Base-by-base conservation (phyloP, 2,113 vertebrate genomes). In the Rhinolophus sinicus region DNA sequence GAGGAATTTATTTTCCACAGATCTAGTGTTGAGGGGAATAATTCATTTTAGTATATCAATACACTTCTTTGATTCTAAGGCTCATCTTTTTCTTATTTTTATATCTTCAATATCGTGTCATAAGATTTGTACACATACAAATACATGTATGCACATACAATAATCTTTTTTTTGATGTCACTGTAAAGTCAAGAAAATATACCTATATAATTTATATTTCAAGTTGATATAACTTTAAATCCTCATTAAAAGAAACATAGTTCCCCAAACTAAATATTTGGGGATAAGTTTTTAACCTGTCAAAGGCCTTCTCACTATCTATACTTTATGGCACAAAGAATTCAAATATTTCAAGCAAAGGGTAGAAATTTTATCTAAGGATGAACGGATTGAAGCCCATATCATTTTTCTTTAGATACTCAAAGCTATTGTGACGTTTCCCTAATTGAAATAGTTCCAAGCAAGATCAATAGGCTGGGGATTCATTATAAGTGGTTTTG, bases 131-230 rank as follows among this genome's bases (percentile, higher is more conserved):
- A 50, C 44, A 64, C 16, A 26, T 6, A 52, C 5, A 21, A 12
- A 26, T 47, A 38, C 5, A 3, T 16, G 5, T 10, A 18, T 38
- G 40, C 15, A 38, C 14, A 47, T 1, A 3, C 0, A 22, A 10
- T 38, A 22, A 38, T 62, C 11, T 80, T 75, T 21, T 56, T 58
- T 91, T 60, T 69, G 0, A 24, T 58, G 3, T 70, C 73, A 90
- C 58, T 62, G 6, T 58, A 81, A 92, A 88, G 62, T 76, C 40
- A 94, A 40, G 52, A 5, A 56, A 69, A 44, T 65, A 28, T 0
- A 60, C 5, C 73, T 24, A 16, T 33, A 15, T n/a, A 12, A 44
- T 94, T 69, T 73, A 8, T 38, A 38, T 78, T 88, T 92, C 65
- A 26, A 19, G 14, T 35, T 88, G 16, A 52, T 47, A 11, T 18